Evolutionary conservation across 2,888 invertebrate species (phyloP).

Genomic region (Lasius platythorax): DNA sequence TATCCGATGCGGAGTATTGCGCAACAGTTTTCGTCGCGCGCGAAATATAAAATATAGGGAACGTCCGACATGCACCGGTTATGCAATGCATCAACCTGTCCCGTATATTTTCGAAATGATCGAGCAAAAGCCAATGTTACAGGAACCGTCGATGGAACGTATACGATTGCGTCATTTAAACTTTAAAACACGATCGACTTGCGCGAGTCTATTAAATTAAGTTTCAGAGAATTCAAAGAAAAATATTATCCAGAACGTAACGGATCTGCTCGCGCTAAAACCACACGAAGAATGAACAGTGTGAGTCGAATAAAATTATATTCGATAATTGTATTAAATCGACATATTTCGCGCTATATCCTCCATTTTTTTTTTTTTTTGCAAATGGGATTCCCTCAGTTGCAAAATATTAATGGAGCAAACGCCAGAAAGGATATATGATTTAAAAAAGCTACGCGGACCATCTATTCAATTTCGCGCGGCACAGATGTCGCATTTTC

Average conservation of each 20-base stretch:
- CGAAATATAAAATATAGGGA: constrained; percentile 45
- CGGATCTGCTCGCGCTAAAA: neutral
- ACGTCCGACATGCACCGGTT: constrained; percentile 29
- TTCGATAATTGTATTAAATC: neutral
- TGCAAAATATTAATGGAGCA: constrained; percentile 42
- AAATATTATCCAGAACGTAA: neutral
- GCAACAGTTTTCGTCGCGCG: constrained; percentile 47
- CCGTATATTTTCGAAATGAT: constrained; percentile 50
- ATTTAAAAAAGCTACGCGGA: constrained; percentile 49
- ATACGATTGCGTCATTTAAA: neutral
- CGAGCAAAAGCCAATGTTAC: constrained; percentile 34
- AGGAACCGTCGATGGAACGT: neutral
- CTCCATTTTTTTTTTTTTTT: neutral
- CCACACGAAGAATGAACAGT: neutral
- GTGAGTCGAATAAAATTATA: neutral
- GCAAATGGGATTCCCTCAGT: neutral
- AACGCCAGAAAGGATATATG: constrained; percentile 44
- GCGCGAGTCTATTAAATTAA: neutral
- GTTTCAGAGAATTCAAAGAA: neutral
- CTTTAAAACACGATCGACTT: neutral
- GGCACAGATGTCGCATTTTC: constrained; percentile 66
- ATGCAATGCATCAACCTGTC: constrained; percentile 51
- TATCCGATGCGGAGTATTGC: constrained; percentile 24
- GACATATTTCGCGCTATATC: neutral
- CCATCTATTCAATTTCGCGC: constrained; percentile 65